Evolutionary conservation across 2,888 invertebrate species (phyloP).

Genomic region (Frankliniella intonsa): DNA sequence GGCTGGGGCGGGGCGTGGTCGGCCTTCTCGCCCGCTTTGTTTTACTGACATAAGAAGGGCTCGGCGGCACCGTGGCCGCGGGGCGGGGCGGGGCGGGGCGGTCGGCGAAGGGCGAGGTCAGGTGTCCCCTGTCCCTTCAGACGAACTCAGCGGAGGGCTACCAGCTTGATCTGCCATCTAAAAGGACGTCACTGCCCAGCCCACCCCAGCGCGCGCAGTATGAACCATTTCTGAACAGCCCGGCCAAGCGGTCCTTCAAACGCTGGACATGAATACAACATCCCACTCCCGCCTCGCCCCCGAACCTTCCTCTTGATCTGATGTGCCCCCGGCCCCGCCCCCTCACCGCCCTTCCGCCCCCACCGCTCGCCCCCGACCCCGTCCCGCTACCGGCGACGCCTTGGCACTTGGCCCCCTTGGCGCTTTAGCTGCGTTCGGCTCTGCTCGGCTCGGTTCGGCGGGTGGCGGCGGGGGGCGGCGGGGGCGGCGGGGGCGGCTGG

Average conservation of each 20-base stretch:
- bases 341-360: background rate
- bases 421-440: background rate
- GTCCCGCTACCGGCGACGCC: background rate
- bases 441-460: background rate
- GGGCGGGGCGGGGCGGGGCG: background rate
- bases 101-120: background rate
- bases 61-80: too few relatives aligned
- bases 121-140: too few relatives aligned
- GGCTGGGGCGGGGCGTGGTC: background rate
- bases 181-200: too few relatives aligned
- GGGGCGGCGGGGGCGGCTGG: background rate
- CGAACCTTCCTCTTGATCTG: too few relatives aligned
- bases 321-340: background rate
- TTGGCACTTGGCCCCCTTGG: background rate
- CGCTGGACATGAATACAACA: too few relatives aligned
- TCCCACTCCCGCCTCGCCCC: too few relatives aligned
- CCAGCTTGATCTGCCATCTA: too few relatives aligned
- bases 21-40: background rate
- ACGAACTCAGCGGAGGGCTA: too few relatives aligned
- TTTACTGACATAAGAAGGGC: too few relatives aligned
- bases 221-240: too few relatives aligned
- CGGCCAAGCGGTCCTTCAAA: too few relatives aligned
- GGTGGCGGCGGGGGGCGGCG: background rate
- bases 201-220: too few relatives aligned
- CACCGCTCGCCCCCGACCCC: background rate